phyloP scores from a whole-genome alignment of 2,113 vertebrate genomes.

The Mormyrus lacerda region DNA sequence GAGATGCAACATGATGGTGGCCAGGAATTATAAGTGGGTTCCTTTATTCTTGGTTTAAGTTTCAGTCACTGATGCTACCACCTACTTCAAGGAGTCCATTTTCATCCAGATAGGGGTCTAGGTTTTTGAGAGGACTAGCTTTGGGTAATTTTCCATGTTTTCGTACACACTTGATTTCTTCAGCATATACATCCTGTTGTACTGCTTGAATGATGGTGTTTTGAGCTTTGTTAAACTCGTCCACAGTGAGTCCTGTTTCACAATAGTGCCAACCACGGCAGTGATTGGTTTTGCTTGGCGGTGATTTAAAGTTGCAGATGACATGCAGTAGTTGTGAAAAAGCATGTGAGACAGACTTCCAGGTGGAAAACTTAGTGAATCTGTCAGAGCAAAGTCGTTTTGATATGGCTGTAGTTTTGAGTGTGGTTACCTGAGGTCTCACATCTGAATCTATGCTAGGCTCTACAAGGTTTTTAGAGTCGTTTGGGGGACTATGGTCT shows the following conservation, averaged over 20 bases:
- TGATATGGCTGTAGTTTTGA: not conserved
- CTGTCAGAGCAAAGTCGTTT: not conserved
- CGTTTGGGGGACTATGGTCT: not conserved
- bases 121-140: conserved; percentile 14
- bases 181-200: conserved; percentile 21
- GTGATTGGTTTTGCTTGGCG: not conserved
- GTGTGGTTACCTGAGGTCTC: conserved; percentile 1
- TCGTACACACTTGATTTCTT: conserved; percentile 20
- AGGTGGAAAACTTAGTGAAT: not conserved
- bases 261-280: conserved; percentile 29
- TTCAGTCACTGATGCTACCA: conserved; percentile 5
- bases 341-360: conserved; percentile 14
- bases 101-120: conserved; percentile 24
- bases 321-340: not conserved
- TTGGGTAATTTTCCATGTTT: conserved; percentile 12
- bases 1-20: conserved; percentile 6
- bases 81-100: conserved; percentile 17
- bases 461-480: conserved; percentile 8
- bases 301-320: conserved; percentile 15
- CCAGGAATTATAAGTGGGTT: conserved; percentile 25
- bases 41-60: conserved; percentile 1
- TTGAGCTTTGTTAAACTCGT: conserved; percentile 1
- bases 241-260: not conserved
- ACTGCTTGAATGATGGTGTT: not conserved
- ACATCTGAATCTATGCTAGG: conserved; percentile 17